These are phyloP conservation scores for Tetraodon nigroviridis DNA, from an alignment of 2,113 vertebrate species.

Conservation along the genomic window DNA sequence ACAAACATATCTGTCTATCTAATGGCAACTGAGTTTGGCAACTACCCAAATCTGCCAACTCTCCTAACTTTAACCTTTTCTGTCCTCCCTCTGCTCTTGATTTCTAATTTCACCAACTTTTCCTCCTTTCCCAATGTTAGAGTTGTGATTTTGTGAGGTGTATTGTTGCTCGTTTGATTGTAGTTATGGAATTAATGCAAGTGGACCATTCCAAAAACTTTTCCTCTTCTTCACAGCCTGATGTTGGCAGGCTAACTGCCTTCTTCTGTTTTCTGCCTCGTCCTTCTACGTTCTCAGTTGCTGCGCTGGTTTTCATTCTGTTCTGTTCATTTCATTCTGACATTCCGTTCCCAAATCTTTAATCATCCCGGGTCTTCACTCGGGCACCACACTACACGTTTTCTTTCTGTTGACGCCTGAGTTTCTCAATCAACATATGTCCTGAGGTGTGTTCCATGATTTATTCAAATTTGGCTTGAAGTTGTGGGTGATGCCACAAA, in stretches of 20 bases:
- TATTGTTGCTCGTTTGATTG: no score
- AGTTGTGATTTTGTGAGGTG: no score
- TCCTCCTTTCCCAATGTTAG: no score
- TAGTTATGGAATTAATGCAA: no score
- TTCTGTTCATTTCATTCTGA: no score
- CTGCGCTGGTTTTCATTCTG: background rate
- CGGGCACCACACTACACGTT: background rate
- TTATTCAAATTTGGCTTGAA: conserved; percentile 55
- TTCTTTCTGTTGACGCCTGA: conserved; percentile 35
- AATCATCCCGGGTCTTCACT: background rate
- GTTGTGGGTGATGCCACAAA: conserved; percentile 54
- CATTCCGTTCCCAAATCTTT: conserved; percentile 27
- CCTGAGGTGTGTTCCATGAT: conserved; percentile 55
- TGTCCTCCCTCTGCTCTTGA: no score
- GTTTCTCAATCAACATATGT: conserved; percentile 53
- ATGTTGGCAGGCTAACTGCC: background rate
- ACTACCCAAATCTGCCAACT: no score
- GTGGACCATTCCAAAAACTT: no score
- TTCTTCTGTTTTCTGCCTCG: background rate
- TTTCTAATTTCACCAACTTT: no score
- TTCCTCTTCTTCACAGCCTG: background rate
- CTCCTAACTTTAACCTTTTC: no score
- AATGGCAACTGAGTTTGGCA: no score
- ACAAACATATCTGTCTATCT: no score
- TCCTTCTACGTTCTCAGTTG: background rate